Base-by-base conservation (phyloP, 2,113 vertebrate genomes). In the Antennarius striatus region DNA sequence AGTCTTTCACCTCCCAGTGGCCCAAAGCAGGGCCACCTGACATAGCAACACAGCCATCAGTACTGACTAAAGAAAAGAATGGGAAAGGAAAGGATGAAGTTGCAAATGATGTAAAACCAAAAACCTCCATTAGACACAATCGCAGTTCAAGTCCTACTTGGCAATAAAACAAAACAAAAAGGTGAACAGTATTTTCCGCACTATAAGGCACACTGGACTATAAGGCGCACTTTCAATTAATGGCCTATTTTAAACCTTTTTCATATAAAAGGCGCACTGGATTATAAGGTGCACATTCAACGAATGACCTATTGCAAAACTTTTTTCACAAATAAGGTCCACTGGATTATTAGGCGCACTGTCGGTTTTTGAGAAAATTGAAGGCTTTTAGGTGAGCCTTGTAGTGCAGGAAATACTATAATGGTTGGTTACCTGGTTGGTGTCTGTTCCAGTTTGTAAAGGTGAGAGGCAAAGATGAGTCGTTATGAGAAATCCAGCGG, bases 1-100 rank as follows among this genome's bases (percentile, higher is more conserved):
- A 99, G 86, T 93, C 93, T 86, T 96, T 98, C 49, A 97, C 97
- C 80, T 98, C 95, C 97, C 97, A 98, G 3, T 75, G 92, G 50
- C 96, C 95, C 80, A 93, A 0, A n/a, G 92, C 89, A 14, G 84
- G 75, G 28, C 93, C 90, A 43, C 93, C 94, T 67, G 85, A 86
- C 79, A 98, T 89, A n/a, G 89, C 94, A 64, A 96, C 96, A 48
- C 96, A 98, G 17, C 96, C 96, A 56, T 94, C 92, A 47, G 86
- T 69, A 66, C 82, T 93, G 73, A 93, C 97, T 96, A 77, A n/a
- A 2, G 15, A 43, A n/a, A 59, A 4, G 4, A 29, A 47, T 17
- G 0, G 16, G 16, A 29, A 76, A 28, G 2, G 16, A 47, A 12
- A 61, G 5, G 2, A 49, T 30, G 16, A 0, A n/a, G 22, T 42